Conservation (phyloP, 2,113 vertebrate species). For the Cnemophilus loriae region DNA sequence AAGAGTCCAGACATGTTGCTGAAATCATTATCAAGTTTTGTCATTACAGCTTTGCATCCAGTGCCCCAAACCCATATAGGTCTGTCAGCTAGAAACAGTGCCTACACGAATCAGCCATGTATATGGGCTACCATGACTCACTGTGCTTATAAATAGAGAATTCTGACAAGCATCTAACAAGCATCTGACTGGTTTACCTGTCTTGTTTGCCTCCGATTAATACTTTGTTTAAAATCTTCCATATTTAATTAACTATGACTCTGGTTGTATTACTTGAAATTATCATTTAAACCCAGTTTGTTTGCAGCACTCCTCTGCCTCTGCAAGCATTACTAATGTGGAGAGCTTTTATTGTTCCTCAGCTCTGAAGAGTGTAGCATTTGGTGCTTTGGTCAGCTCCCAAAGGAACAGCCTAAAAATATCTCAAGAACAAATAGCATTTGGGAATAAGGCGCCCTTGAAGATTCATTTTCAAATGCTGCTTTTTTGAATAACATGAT, state of each 20-base stretch:
- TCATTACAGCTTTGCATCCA: not conserved
- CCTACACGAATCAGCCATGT: accelerated
- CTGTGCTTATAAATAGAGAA: not conserved
- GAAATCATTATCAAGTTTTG: not conserved
- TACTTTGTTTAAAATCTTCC: not conserved
- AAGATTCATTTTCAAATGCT: not conserved
- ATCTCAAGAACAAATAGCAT: not conserved
- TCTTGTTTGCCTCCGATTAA: not conserved
- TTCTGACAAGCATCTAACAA: not conserved
- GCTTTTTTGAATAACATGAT: not conserved
- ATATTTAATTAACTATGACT: not conserved
- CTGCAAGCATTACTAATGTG: not conserved
- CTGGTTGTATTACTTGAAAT: not conserved
- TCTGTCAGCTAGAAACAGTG: not conserved
- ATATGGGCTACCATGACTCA: not conserved
- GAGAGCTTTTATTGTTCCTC: not conserved
- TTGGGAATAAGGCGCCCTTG: not conserved
- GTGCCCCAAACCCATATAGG: not conserved
- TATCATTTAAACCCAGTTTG: not conserved
- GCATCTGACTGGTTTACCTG: not conserved
- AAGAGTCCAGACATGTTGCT: not conserved
- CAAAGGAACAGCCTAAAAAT: slow-evolving; percentile 21
- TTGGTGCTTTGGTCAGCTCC: not conserved
- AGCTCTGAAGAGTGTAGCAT: not conserved
- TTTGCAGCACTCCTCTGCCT: not conserved